phyloP scores from a whole-genome alignment of 1,140 invertebrate genomes.

The Sarcophaga peregrina region DNA sequence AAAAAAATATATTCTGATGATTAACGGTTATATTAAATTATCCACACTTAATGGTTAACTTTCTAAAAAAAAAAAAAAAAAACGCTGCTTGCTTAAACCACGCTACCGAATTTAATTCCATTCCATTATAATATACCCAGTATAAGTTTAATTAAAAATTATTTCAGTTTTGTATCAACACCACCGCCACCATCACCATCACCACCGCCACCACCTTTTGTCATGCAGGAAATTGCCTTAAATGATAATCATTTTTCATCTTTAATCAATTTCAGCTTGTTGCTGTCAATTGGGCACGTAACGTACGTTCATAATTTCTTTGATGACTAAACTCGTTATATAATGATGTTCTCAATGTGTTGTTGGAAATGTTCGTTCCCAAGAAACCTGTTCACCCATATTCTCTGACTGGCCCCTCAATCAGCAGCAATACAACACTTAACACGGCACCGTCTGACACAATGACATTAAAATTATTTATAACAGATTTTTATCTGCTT shows the following conservation, averaged over 20 bases:
- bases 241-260: background rate
- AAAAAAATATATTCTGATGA: too few relatives aligned
- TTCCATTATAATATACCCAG: too few relatives aligned
- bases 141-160: too few relatives aligned
- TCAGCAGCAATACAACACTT: background rate
- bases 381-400: constrained; percentile 14
- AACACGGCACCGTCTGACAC: background rate
- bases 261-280: background rate
- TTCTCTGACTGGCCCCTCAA: background rate
- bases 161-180: too few relatives aligned
- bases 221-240: background rate
- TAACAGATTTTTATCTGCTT: background rate
- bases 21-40: too few relatives aligned
- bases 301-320: too few relatives aligned
- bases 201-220: background rate
- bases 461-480: constrained; percentile 1
- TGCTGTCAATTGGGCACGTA: background rate
- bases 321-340: background rate
- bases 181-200: too few relatives aligned
- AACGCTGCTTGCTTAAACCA: too few relatives aligned
- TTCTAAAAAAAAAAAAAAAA: too few relatives aligned
- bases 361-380: background rate
- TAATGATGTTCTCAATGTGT: background rate
- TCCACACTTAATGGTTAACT: too few relatives aligned
- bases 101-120: too few relatives aligned